A percentile compares a stretch with the other conserved stretches of the same genome.
Conservation (phyloP, 2,888 invertebrate species). For the Enoplolaimus lenunculus region DNA sequence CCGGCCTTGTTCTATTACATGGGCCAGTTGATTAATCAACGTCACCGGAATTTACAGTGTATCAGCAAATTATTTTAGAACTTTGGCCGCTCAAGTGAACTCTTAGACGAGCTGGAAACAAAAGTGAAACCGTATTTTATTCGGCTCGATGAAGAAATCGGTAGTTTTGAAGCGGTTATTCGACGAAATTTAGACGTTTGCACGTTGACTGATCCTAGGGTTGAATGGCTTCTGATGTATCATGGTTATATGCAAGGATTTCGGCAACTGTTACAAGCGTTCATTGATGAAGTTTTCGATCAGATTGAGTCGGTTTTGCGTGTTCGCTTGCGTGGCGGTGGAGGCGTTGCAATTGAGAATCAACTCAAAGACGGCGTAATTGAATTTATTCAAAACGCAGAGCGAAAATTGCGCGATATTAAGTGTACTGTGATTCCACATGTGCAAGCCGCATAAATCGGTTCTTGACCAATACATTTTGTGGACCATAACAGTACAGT, state of each 20-base stretch:
- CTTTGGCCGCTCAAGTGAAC: neutral
- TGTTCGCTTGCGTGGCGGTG: neutral
- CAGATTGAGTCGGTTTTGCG: neutral
- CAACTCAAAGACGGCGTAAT: neutral
- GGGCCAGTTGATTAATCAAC: no score
- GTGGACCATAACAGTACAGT: no score
- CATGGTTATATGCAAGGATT: neutral
- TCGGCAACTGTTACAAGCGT: neutral
- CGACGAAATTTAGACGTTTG: neutral
- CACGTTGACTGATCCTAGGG: neutral
- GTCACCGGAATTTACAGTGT: no score
- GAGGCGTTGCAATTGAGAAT: neutral
- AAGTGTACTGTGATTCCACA: neutral
- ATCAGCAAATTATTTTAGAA: no score
- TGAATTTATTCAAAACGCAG: neutral
- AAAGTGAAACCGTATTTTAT: neutral
- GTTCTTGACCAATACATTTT: no score
- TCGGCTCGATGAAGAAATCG: neutral
- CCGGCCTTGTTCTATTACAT: no score
- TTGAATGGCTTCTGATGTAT: neutral
- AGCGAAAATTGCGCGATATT: neutral
- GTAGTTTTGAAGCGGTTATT: neutral
- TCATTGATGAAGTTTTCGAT: neutral
- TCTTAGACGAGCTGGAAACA: neutral
- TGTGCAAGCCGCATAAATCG: neutral